Evolutionary conservation across 2,888 invertebrate genomes (phyloP).

Genomic region (Metallyticus violacea): DNA sequence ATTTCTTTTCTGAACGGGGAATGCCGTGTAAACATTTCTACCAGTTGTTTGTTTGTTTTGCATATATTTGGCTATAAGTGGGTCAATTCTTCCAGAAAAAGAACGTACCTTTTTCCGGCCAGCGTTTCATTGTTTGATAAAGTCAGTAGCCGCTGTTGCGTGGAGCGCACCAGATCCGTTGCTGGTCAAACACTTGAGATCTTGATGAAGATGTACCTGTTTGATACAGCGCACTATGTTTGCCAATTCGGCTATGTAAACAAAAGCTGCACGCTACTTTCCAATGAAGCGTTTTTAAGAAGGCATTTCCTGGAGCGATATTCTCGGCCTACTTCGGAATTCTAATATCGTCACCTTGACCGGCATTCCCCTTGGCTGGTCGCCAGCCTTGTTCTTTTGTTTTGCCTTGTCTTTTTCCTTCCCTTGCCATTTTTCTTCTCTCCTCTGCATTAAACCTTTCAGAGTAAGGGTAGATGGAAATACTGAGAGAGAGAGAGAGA

Average conservation of each 20-base stretch:
- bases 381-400: background rate
- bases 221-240: background rate
- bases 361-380: background rate
- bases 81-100: background rate
- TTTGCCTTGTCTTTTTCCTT: background rate
- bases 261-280: background rate
- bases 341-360: background rate
- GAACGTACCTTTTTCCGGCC: background rate
- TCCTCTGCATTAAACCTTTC: background rate
- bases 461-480: background rate
- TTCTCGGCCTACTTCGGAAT: background rate
- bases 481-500: background rate
- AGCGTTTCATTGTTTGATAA: background rate
- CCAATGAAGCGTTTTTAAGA: background rate
- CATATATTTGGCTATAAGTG: background rate
- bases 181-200: background rate
- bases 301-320: background rate
- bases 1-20: too few relatives aligned
- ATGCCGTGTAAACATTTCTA: too few relatives aligned
- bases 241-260: background rate
- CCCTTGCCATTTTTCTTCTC: background rate
- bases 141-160: background rate
- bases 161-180: background rate
- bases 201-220: background rate
- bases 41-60: background rate